These are phyloP conservation scores for Pseudochromis fuscus DNA, from an alignment of 2,797 vertebrate genomes.

Conservation along the genomic window DNA sequence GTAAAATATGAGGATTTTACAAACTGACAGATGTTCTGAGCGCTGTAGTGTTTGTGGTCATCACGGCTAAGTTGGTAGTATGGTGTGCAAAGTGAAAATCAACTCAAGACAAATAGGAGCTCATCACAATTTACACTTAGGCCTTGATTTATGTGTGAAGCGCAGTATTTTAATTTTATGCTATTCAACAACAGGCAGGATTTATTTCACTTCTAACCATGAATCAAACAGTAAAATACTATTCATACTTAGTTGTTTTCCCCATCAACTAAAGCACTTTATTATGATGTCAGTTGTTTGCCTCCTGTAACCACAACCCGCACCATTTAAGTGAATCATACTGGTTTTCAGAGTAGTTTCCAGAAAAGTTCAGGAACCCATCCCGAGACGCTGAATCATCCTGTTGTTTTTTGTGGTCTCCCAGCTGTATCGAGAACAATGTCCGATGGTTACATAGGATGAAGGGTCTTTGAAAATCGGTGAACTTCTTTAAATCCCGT, in stretches of 20 bases:
- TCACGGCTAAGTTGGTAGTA: background rate
- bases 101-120: conserved; percentile 5
- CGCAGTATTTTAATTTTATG: conserved; percentile 9
- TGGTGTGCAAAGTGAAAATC: background rate
- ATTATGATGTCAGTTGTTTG: conserved; percentile 69
- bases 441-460: conserved; percentile 8
- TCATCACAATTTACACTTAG: conserved; percentile 12
- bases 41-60: background rate
- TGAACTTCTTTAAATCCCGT: conserved; percentile 39
- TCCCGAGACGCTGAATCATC: conserved; percentile 56
- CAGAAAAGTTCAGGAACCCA: conserved; percentile 46
- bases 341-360: conserved; percentile 34
- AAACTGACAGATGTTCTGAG: conserved; percentile 14
- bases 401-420: conserved; percentile 66
- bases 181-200: conserved; percentile 13
- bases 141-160: background rate
- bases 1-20: conserved; percentile 1
- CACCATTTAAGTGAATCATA: conserved; percentile 48
- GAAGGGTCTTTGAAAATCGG: conserved; percentile 33
- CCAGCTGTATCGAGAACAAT: conserved; percentile 55
- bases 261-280: conserved; percentile 17
- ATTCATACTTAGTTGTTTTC: no score
- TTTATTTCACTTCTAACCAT: conserved; percentile 4
- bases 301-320: conserved; percentile 38
- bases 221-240: conserved; percentile 13